Evolutionary conservation across 2,113 vertebrate genomes (phyloP).

Genomic region (Melanerpes aurifrons): DNA sequence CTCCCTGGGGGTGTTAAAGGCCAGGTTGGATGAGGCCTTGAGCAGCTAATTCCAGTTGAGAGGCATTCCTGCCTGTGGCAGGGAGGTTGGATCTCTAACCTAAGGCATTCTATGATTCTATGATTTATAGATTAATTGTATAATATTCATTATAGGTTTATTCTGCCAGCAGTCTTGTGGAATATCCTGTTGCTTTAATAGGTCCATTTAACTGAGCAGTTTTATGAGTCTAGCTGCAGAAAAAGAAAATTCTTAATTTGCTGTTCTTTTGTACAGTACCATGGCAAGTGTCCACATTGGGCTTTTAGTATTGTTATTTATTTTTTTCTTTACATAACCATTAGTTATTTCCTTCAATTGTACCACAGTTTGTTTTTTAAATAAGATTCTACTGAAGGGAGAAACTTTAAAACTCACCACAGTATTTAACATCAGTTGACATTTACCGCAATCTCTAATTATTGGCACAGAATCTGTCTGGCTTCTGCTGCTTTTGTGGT

Average conservation of each 20-base stretch:
- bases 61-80: too few relatives aligned
- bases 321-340: conserved; percentile 67
- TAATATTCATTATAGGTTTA: neutral
- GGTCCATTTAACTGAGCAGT: neutral
- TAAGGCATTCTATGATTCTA: too few relatives aligned
- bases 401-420: conserved; percentile 65
- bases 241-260: conserved; percentile 18
- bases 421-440: conserved; percentile 73
- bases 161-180: conserved; percentile 4
- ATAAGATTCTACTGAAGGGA: conserved; percentile 57
- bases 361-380: conserved; percentile 62
- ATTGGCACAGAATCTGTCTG: conserved; percentile 68
- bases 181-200: conserved; percentile 9
- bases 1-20: too few relatives aligned
- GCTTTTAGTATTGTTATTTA: conserved; percentile 59
- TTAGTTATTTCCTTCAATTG: conserved; percentile 75
- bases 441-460: conserved; percentile 70
- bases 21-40: too few relatives aligned
- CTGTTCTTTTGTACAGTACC: conserved; percentile 4
- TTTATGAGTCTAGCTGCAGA: conserved; percentile 1
- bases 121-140: neutral
- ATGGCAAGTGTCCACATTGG: conserved; percentile 41
- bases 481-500: conserved; percentile 68
- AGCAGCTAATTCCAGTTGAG: too few relatives aligned
- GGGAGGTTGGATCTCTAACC: too few relatives aligned